Percentiles rank a stretch among this genome's conserved stretches.
These are phyloP conservation scores for Helarctos malayanus DNA, from an alignment of 2,797 vertebrate species.

Conservation along the genomic window DNA sequence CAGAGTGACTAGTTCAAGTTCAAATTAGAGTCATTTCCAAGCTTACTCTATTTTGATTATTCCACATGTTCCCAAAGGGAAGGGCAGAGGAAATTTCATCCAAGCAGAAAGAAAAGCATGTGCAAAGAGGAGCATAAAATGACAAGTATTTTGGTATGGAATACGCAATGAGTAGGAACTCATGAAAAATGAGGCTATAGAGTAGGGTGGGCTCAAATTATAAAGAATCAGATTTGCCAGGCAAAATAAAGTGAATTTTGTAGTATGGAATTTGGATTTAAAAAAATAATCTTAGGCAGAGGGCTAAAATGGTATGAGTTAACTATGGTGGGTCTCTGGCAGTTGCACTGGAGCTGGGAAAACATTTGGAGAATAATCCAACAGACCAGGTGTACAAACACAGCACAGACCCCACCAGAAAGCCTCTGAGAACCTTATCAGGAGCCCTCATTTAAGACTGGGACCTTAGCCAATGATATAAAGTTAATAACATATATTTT, in stretches of 20 bases:
- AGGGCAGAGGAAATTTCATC: neutral
- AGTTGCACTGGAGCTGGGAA: neutral
- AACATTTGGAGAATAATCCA: neutral
- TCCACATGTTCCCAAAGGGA: neutral
- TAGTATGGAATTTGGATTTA: neutral
- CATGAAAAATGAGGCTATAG: neutral
- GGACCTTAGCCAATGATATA: neutral
- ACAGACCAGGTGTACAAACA: neutral
- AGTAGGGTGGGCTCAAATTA: neutral
- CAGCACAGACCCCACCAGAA: neutral
- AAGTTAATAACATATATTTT: neutral
- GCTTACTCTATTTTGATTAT: neutral
- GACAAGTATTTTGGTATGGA: neutral
- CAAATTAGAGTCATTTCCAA: neutral
- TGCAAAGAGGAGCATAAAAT: neutral
- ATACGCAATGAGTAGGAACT: neutral
- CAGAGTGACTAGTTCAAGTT: neutral
- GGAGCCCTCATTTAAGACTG: neutral
- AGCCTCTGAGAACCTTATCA: neutral
- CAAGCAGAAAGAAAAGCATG: neutral
- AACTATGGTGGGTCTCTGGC: neutral
- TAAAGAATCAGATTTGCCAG: neutral
- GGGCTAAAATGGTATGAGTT: neutral
- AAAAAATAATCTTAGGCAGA: neutral
- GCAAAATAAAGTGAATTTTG: neutral